Base-by-base conservation (phyloP, 2,113 vertebrate genomes). In the Chrysochloris asiatica region DNA sequence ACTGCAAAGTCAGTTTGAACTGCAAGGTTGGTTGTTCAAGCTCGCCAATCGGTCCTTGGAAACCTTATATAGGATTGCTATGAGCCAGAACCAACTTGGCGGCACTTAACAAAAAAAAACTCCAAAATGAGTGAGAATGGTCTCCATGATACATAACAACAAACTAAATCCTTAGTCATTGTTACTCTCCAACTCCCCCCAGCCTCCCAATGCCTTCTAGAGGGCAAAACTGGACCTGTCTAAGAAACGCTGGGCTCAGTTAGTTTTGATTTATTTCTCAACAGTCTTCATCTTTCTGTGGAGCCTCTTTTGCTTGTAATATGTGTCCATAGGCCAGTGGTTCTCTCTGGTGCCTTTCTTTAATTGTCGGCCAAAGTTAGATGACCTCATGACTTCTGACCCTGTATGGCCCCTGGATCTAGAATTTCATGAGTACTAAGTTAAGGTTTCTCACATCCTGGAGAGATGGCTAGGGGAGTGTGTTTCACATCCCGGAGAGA, bases 341-440 rank as follows among this genome's bases (percentile, higher is more conserved):
- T 83, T 61, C 12, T 67, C 61, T 80, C 45, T 61, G 21, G 16
- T 85, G 8, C 36, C 65, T 56, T n/a, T n/a, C n/a, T n/a, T 83
- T 86, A 9, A 26, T 63, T 41, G 69, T 48, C 54, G 83, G 48
- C 17, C 48, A 36, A 41, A n/a, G 26, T 84, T 36, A 67, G 22
- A 14, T 69, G 69, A 83, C 30, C 41, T 50, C 45, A 26, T 83
- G 28, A 86, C 10, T 59, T 61, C 61, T 82, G 54, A 54, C 41
- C 43, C 77, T 52, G 83, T 69, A n/a, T 85, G 83, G 77, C n/a
- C 54, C 56, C 24, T 28, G 28, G 59, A 26, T 59, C 48, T 89
- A 86, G 85, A 91, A 87, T 78, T 87, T 86, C 87, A 43, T 61
- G 47, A 69, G 65, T 24, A 14, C 79, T 52, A 19, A 11, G 38